These are phyloP conservation scores for Paratrypauchen microcephalus DNA, from an alignment of 2,797 vertebrate genomes.

Conservation along the genomic window DNA sequence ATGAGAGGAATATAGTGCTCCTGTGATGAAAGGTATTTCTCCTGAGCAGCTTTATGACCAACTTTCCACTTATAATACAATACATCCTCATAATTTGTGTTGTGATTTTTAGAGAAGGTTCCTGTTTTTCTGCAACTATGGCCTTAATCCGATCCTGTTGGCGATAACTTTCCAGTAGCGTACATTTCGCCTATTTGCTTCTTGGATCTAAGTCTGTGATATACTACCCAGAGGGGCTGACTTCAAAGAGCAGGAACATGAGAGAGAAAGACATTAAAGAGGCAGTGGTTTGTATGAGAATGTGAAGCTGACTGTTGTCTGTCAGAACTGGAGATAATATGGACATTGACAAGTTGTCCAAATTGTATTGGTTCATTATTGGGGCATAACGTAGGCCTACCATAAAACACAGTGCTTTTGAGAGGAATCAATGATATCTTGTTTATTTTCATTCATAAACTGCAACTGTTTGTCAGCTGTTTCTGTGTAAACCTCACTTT, in stretches of 20 bases:
- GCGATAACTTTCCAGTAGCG: conserved; percentile 18
- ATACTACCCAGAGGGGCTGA: conserved; percentile 13
- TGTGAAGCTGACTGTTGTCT: conserved; percentile 4
- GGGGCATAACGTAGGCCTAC: too few species aligned
- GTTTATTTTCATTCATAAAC: neutral
- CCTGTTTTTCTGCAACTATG: conserved; percentile 37
- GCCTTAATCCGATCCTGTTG: conserved; percentile 8
- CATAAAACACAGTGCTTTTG: too few species aligned
- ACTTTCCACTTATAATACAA: too few species aligned
- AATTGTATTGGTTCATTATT: neutral
- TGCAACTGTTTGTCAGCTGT: neutral
- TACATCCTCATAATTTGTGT: neutral
- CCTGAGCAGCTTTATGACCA: too few species aligned
- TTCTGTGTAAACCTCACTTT: neutral
- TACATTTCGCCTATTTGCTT: conserved; percentile 15
- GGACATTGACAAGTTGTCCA: conserved; percentile 1
- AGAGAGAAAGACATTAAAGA: conserved; percentile 15
- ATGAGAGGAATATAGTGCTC: too few species aligned
- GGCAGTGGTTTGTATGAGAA: neutral
- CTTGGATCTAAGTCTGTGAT: conserved; percentile 37
- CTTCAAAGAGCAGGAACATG: conserved; percentile 30
- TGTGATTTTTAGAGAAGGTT: conserved; percentile 21
- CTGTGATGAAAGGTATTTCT: too few species aligned
- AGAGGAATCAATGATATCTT: conserved; percentile 28
- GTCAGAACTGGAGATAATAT: neutral